Base-by-base conservation (phyloP, 1,140 invertebrate species). In the Temnothorax curvispinosus region DNA sequence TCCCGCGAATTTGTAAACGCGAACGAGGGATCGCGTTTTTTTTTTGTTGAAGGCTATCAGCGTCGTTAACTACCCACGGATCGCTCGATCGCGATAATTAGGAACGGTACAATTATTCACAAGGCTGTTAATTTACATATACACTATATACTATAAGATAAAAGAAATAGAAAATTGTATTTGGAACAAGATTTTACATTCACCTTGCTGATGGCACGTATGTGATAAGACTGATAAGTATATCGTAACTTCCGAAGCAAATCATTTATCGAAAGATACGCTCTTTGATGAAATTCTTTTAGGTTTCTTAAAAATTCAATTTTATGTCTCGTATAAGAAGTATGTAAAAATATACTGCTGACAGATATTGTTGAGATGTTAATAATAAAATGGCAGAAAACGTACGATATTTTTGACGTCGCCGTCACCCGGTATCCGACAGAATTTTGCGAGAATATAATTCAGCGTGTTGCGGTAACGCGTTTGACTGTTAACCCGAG, bases 401-500 rank as follows among this genome's bases (percentile, higher is more conserved):
- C n/a, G 7, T 32, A 11, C 9, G 21, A 41, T 41, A 65, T 13
- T 72, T 74, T 56, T 21, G n/a, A 56, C 15, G 52, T 74, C 9
- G 21, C 11, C 9, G 9, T 21, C 64, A 21, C 1, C 38, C 3
- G 62, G 27, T 41, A 44, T 1, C 1, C n/a, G 21, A 47, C 6
- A 15, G 2, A 69, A 50, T 50, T 69, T 32, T 3, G 41, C 21
- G 6, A 32, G 18, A 38, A 74, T 54, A 52, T 74, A 35, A 69
- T 69, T 69, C 65, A 69, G 13, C 47, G 27, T 15, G 27, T 15
- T 32, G 44, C 1, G 38, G 64, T 44, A 44, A 44, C 65, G 44
- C 41, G 21, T 69, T 47, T 15, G 65, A 50, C 65, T 50, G 65
- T 27, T 41, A 69, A 69, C 65, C 50, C 21, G 21, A 69, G 65